A percentile compares a stretch with the other conserved stretches of the same genome.
Evolutionary conservation across 2,113 vertebrate genomes (phyloP).

Genomic region (Bucco capensis): DNA sequence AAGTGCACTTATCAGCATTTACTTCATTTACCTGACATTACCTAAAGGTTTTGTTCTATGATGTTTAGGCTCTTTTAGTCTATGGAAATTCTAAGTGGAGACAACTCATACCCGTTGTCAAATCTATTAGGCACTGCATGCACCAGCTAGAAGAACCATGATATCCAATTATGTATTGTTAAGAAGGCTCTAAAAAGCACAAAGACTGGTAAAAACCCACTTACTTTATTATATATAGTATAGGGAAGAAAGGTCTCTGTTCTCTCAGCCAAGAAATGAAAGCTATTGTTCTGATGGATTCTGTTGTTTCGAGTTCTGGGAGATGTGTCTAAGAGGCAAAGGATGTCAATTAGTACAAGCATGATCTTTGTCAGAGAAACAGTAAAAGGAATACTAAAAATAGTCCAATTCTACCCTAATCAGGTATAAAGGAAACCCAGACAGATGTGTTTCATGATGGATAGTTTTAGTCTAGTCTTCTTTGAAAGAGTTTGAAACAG

Average conservation of each 20-base stretch:
- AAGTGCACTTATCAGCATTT: neutral
- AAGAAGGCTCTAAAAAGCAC: neutral
- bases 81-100: neutral
- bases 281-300: constrained; percentile 84
- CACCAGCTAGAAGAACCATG: neutral
- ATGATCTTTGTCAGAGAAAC: neutral
- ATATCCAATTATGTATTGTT: neutral
- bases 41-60: neutral
- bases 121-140: neutral
- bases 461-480: neutral
- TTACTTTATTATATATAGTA: constrained; percentile 90
- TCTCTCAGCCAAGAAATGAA: constrained; percentile 93
- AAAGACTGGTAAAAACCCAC: neutral
- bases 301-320: constrained; percentile 90
- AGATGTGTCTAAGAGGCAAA: constrained; percentile 80
- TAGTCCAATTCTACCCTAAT: neutral
- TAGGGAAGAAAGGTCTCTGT: constrained; percentile 89
- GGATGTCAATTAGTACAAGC: neutral
- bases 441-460: rapidly evolving
- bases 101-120: neutral
- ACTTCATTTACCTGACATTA: neutral
- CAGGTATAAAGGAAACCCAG: neutral
- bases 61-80: neutral
- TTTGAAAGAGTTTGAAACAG: neutral
- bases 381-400: neutral